Conservation (phyloP, 2,113 vertebrate genomes). For the Mobula hypostoma region DNA sequence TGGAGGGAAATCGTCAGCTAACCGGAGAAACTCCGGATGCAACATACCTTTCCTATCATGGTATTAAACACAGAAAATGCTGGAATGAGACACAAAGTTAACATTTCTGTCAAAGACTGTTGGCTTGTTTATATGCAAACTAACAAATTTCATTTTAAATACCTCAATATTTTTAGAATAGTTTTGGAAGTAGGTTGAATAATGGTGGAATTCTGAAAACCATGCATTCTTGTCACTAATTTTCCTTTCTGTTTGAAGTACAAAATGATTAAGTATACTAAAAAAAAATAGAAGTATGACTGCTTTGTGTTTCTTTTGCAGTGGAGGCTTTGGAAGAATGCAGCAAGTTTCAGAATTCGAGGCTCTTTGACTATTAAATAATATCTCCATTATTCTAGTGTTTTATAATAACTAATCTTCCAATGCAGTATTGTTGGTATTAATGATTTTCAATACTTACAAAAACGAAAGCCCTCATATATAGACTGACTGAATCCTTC, state of each 20-base stretch:
- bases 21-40: too few species aligned
- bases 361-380: not conserved
- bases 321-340: not conserved
- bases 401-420: not conserved
- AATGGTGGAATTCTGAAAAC: not conserved
- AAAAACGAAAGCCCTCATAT: not conserved
- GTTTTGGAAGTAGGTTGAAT: not conserved
- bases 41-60: too few species aligned
- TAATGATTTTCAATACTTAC: not conserved
- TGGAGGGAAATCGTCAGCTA: too few species aligned
- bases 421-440: slow-evolving; percentile 6
- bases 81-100: too few species aligned
- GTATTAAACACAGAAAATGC: not conserved
- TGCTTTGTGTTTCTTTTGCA: not conserved
- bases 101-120: too few species aligned
- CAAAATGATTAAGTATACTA: not conserved
- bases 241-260: not conserved
- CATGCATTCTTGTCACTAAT: not conserved
- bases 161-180: not conserved
- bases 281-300: not conserved
- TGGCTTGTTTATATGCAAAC: too few species aligned
- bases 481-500: not conserved
- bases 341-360: slow-evolving; percentile 1
- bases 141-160: not conserved
- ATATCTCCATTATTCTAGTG: slow-evolving; percentile 15